Evolutionary conservation across 2,888 invertebrate genomes (phyloP).

Genomic region (Seira sanloemensis): DNA sequence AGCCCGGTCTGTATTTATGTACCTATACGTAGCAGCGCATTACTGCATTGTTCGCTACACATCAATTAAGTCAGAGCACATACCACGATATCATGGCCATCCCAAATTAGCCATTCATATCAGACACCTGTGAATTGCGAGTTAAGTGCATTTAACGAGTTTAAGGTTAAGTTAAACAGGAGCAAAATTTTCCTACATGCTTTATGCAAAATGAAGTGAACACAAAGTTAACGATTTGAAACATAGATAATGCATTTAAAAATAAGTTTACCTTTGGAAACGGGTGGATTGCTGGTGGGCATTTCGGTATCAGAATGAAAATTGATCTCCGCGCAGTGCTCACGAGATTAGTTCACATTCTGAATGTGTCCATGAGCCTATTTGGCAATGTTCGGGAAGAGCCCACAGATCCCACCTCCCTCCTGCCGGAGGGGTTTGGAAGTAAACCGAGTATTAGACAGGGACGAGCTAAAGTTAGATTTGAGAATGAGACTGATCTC

Average conservation of each 20-base stretch:
- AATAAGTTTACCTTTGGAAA: too few species aligned
- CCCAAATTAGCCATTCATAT: background rate
- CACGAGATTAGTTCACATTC: conserved; percentile 60
- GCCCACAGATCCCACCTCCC: conserved; percentile 54
- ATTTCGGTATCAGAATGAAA: conserved; percentile 58
- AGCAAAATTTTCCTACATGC: too few species aligned
- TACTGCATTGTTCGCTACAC: background rate
- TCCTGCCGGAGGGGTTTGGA: conserved; percentile 50
- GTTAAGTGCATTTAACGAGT: too few species aligned
- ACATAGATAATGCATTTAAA: too few species aligned
- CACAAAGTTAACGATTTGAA: too few species aligned
- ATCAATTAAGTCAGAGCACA: background rate
- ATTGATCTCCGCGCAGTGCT: conserved; percentile 44
- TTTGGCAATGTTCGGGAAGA: conserved; percentile 28
- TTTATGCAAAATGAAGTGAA: too few species aligned
- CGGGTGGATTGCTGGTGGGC: too few species aligned
- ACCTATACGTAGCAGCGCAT: too few species aligned
- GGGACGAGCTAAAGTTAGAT: conserved; percentile 33
- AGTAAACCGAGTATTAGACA: conserved; percentile 60
- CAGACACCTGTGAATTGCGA: too few species aligned
- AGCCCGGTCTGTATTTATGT: background rate
- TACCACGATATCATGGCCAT: background rate
- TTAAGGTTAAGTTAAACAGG: too few species aligned
- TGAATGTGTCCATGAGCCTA: conserved; percentile 59
- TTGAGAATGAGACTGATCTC: conserved; percentile 36